Base-by-base conservation (phyloP, 2,113 vertebrate genomes). In the Leptosomus discolor region DNA sequence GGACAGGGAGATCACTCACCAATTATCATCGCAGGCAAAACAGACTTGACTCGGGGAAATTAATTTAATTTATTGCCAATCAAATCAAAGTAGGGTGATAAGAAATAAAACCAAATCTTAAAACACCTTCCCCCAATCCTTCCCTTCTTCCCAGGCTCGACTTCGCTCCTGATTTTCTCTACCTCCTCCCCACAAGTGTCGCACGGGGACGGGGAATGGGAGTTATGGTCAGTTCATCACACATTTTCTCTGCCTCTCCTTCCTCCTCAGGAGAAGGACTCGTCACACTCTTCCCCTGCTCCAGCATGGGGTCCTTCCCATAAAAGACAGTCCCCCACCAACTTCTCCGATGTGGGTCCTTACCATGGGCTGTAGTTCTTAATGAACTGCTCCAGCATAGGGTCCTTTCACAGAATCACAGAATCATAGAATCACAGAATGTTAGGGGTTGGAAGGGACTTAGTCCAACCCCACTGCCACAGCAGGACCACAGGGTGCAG, bases 181-280 rank as follows among this genome's bases (percentile, higher is more conserved):
- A 8, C 8, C 3, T 69, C 5, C 16, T 27, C 19, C 48, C 50
- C 14, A 1, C 1, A 1, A 34, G 15, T 5, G 2, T 11, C 3
- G 1, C 20, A 77, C 10, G 5, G 11, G 6, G 2, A 21, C 6
- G 6, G 13, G 23, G 15, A 73, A 63, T 12, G 15, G 5, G 5
- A 13, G 2, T 29, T 45, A 8, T 3, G 3, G 4, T 30, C 9
- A 11, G 10, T 48, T 46, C 26, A 32, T 63, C 20, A 30, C 9
- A 36, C 1, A 0, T 37, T 50, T 8, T 34, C 29, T 63, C 46
- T 51, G 12, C 4, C 0, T 0, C 2, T 21, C 20, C 8, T 53
- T 63, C 9, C 37, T 58, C 54, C 21, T 88, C 56, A n/a, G n/a
- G n/a, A n/a, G n/a, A n/a, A n/a, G n/a, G n/a, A n/a, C n/a, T n/a